Evolutionary conservation across 2,797 vertebrate species (phyloP).

Genomic region (Capromys pilorides): DNA sequence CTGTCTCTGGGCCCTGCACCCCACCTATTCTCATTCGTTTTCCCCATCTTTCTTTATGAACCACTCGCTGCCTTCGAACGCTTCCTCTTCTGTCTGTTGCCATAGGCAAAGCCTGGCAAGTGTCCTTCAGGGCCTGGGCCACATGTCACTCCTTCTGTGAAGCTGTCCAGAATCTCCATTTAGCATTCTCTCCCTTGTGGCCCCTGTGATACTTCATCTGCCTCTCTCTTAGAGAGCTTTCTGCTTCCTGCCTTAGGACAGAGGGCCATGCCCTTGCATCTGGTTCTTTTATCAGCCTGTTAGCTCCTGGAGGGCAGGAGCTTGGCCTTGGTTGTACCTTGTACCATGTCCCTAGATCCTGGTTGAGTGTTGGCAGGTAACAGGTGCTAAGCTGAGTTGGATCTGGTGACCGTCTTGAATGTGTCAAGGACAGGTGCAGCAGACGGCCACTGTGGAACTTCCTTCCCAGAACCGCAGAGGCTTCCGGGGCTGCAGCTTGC

Average conservation of each 20-base stretch:
- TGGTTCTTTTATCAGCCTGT: constrained; percentile 9
- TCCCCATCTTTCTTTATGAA: neutral
- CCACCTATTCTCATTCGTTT: neutral
- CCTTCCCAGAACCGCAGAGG: neutral
- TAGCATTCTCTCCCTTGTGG: neutral
- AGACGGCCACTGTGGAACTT: neutral
- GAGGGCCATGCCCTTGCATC: neutral
- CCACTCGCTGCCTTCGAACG: neutral
- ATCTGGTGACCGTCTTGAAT: neutral
- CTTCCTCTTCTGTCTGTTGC: neutral
- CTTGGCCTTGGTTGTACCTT: neutral
- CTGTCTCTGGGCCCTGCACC: neutral
- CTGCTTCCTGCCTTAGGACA: neutral
- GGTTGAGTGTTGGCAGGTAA: neutral
- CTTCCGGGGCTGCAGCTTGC: neutral
- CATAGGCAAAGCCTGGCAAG: neutral
- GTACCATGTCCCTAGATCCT: neutral
- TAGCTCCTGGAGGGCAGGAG: neutral
- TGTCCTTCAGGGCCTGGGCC: neutral
- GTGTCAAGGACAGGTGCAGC: neutral
- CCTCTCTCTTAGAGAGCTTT: neutral
- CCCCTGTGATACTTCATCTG: neutral
- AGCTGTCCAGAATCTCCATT: neutral
- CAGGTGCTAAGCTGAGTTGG: neutral
- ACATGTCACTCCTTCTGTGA: neutral